Evolutionary conservation across 2,797 vertebrate genomes (phyloP).

Genomic region (Sebastes iracundus): DNA sequence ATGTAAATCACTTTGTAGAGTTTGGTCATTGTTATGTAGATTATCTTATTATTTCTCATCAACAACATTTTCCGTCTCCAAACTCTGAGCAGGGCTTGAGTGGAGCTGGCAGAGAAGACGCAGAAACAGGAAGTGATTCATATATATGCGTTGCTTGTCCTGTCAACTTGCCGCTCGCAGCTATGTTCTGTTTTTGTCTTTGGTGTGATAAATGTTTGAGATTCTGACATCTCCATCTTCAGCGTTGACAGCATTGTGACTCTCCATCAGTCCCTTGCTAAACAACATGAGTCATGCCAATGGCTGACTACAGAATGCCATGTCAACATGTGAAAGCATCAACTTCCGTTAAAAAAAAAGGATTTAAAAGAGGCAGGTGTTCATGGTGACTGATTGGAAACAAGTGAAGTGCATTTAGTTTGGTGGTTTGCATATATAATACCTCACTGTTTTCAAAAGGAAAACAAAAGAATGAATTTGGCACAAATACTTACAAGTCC

Average conservation of each 20-base stretch:
- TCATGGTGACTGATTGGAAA: constrained; percentile 22
- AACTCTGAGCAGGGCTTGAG: neutral
- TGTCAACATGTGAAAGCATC: neutral
- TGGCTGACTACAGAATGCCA: constrained; percentile 1
- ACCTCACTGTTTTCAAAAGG: neutral
- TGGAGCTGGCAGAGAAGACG: neutral
- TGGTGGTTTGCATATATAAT: neutral
- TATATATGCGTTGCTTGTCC: neutral
- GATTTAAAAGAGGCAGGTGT: neutral
- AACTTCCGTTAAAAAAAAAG: neutral
- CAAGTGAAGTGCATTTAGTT: neutral
- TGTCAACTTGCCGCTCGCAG: neutral
- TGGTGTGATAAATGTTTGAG: neutral
- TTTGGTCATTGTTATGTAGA: neutral
- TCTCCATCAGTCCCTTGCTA: constrained; percentile 1
- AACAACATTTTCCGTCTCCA: neutral
- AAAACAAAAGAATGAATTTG: neutral
- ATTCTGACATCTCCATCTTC: constrained; percentile 12
- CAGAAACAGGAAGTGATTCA: neutral
- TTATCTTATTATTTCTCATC: neutral
- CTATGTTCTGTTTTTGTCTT: constrained; percentile 17
- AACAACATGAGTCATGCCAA: constrained; percentile 21
- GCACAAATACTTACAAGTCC: neutral
- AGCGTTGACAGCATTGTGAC: constrained; percentile 10
- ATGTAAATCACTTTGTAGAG: neutral